These are phyloP conservation scores for Pocillopora verrucosa DNA, from an alignment of 64 coral and sea anemone genomes.

Conservation along the genomic window DNA sequence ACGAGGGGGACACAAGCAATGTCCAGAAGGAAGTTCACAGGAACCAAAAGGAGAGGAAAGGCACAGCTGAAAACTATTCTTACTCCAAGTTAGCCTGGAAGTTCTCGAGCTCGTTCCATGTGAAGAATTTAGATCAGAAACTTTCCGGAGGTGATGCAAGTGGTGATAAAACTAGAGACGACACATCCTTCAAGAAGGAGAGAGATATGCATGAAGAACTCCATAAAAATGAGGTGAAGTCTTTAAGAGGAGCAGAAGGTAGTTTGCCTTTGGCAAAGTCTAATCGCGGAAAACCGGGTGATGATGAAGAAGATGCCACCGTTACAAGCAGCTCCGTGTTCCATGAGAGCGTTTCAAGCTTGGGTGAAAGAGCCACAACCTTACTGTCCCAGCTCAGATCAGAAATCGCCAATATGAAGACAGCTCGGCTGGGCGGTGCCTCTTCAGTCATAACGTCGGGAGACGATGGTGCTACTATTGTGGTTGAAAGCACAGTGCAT, in stretches of 20 bases:
- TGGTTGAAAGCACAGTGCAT: not conserved
- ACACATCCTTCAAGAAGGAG: not conserved
- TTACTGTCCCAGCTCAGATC: slow-evolving; percentile 33
- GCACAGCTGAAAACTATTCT: not conserved
- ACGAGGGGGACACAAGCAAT: not conserved
- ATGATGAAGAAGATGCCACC: not conserved
- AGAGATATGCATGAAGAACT: not conserved
- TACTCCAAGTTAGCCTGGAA: not conserved
- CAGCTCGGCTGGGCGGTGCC: slow-evolving; percentile 27
- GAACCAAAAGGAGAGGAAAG: not conserved
- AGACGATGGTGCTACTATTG: not conserved
- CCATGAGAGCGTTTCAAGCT: not conserved
- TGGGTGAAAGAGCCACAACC: slow-evolving; percentile 37
- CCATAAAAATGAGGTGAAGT: not conserved
- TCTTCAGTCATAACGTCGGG: not conserved
- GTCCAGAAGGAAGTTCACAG: not conserved
- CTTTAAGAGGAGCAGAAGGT: not conserved
- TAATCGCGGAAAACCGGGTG: not conserved
- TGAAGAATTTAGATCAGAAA: not conserved
- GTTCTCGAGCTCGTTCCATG: not conserved
- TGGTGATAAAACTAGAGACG: not conserved
- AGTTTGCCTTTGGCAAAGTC: not conserved
- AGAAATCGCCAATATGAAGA: slow-evolving; percentile 57
- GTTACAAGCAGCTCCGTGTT: not conserved
- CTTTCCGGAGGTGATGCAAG: not conserved